Evolutionary conservation across 2,888 invertebrate species (phyloP).

Genomic region (Ochropleura leucogaster): DNA sequence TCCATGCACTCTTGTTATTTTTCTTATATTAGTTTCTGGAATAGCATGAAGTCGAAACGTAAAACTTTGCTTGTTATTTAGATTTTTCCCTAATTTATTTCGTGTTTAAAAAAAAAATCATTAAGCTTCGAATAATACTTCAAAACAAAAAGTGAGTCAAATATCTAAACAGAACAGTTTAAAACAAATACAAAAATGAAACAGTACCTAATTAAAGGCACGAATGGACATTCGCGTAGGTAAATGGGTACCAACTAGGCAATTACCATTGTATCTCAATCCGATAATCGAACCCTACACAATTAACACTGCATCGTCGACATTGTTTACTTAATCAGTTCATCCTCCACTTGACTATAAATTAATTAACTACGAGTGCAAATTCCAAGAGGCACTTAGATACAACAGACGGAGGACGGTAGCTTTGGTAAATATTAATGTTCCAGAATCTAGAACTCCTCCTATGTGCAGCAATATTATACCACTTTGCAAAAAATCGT

Average conservation of each 20-base stretch:
- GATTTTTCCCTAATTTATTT: background rate
- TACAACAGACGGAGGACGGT: constrained; percentile 5
- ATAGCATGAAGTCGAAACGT: background rate
- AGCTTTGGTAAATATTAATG: constrained; percentile 28
- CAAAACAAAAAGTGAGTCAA: constrained; percentile 11
- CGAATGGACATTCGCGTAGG: constrained; percentile 68
- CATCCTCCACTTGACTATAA: constrained; percentile 78
- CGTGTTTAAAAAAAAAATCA: too few relatives aligned
- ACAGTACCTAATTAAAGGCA: constrained; percentile 72
- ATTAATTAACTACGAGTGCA: constrained; percentile 78
- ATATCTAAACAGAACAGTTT: constrained; percentile 33
- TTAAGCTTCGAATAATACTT: background rate
- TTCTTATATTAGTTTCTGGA: background rate
- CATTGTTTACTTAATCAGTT: constrained; percentile 82
- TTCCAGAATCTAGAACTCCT: constrained; percentile 9
- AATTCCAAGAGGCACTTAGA: constrained; percentile 63
- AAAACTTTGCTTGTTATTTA: background rate
- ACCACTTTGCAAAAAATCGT: constrained; percentile 34
- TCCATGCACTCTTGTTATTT: background rate
- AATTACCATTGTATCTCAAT: constrained; percentile 78
- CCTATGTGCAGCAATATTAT: constrained; percentile 9
- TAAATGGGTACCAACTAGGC: constrained; percentile 71
- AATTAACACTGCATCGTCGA: constrained; percentile 81
- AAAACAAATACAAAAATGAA: constrained; percentile 57
- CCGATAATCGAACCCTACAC: constrained; percentile 76